phyloP scores from a whole-genome alignment of 2,113 vertebrate species.

The Tylochromis polylepis region DNA sequence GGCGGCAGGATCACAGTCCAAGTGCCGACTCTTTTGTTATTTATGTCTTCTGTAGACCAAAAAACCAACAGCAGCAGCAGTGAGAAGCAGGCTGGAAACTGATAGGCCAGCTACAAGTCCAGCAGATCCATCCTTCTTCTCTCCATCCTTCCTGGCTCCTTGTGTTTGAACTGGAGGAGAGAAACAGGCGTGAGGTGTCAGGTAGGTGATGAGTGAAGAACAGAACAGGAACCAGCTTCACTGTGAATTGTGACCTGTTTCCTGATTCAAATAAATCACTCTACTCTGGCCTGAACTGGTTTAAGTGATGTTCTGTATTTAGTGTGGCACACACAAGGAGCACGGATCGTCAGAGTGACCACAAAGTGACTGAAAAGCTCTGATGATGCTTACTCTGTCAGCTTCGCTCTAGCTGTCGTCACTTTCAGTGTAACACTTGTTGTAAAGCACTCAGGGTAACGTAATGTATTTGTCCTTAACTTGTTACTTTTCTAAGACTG shows the following conservation, averaged over 20 bases:
- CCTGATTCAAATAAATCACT: not conserved
- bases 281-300: accelerated
- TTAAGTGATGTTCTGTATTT: not conserved
- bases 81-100: not conserved
- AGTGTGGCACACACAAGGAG: not conserved
- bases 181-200: not conserved
- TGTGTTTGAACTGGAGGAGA: accelerated
- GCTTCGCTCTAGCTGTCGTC: too few relatives aligned
- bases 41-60: not conserved
- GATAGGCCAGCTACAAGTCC: accelerated
- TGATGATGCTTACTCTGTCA: too few relatives aligned
- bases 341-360: not conserved
- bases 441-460: too few relatives aligned
- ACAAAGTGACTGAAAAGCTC: too few relatives aligned
- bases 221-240: not conserved
- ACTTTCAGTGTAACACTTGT: too few relatives aligned
- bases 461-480: too few relatives aligned
- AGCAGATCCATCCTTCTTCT: not conserved
- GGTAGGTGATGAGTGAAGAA: not conserved
- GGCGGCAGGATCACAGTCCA: not conserved
- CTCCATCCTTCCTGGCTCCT: not conserved
- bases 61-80: not conserved
- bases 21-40: not conserved
- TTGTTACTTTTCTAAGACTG: too few relatives aligned
- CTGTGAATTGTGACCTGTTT: not conserved